A percentile compares a stretch with the other conserved stretches of the same genome.
Conservation (phyloP, 2,888 invertebrate species). For the Sycophila texana region DNA sequence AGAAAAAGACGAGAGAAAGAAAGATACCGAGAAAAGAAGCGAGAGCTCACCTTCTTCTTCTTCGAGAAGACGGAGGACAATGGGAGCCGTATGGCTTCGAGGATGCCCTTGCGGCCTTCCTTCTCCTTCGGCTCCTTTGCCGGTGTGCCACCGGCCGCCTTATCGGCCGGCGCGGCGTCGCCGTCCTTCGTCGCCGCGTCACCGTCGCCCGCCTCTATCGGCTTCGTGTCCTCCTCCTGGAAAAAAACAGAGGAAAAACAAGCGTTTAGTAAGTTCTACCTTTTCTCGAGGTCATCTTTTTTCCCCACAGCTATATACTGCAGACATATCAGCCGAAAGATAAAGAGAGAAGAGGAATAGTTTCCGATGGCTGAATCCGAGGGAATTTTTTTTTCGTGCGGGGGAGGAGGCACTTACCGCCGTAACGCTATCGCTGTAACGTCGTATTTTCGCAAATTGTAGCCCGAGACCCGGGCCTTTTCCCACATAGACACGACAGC, state of each 20-base stretch:
- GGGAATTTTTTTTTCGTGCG: too few species aligned
- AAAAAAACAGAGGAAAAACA: conserved; percentile 44
- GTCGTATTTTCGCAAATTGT: too few species aligned
- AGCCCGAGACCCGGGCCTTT: too few species aligned
- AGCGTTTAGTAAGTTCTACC: too few species aligned
- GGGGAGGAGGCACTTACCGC: too few species aligned
- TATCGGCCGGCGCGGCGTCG: conserved; percentile 62
- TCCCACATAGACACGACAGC: too few species aligned
- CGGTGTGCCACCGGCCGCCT: conserved; percentile 61
- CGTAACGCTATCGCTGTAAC: too few species aligned
- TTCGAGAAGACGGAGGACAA: conserved; percentile 77
- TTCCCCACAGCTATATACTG: too few species aligned
- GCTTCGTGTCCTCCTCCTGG: conserved; percentile 70
- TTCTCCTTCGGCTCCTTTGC: conserved; percentile 67
- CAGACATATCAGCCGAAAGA: too few species aligned
- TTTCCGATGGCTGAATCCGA: too few species aligned
- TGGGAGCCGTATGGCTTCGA: conserved; percentile 81
- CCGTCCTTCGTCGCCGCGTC: conserved; percentile 52
- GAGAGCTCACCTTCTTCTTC: conserved; percentile 67
- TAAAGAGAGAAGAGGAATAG: too few species aligned
- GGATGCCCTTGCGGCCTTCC: conserved; percentile 70
- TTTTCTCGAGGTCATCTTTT: too few species aligned
- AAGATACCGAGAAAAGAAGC: neutral
- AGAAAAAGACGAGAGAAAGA: neutral
- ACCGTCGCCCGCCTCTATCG: conserved; percentile 67